Base-by-base conservation (phyloP, 53 echinoderm and acorn worm species). In the Patiria pectinifera region DNA sequence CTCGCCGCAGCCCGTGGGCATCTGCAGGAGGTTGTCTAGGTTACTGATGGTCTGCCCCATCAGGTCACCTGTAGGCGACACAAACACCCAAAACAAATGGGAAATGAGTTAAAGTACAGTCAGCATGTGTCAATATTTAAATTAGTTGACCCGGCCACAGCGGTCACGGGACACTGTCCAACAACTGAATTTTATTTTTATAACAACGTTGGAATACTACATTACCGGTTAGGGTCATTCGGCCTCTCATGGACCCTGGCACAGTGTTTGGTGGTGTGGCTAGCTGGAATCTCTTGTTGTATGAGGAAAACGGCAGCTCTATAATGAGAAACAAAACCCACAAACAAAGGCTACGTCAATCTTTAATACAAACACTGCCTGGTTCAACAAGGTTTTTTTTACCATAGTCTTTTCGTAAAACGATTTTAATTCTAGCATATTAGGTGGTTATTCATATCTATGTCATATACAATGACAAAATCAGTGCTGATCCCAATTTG, bases 1-100 rank as follows among this genome's bases (percentile, higher is more conserved):
- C 85, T 96, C 96, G 14, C 96, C 96, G 62, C 96, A 96, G 59
- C 96, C 96, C 62, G 69, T 92, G n/a, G 96, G 96, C 2, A 95
- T 86, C 84, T 70, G 85, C 1, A 96, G 88, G 4, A 96, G 92
- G 18, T 77, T 85, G 49, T 96, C 96, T 45, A 96, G 77, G 84
- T 95, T 95, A 69, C 70, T 71, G 8, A 96, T 80, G 70, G 95
- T 95, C 25, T 92, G 89, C 14, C 96, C 95, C 93, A 96, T 92
- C 35, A 96, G 84, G 71, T 96, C 96, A 83, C 96, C 96, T 96
- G 71, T 45, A 24, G 71, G 45, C 43, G 77, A 44, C n/a, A 77
- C 2, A 44, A 70, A 22, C 22, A 12, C 9, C 12, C 8, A 60
- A 60, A 12, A 12, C 12, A 60, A 60, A 60, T 12, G 60, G 12